phyloP scores from a whole-genome alignment of 2,113 vertebrate genomes.

The Chaetodon trifascialis region DNA sequence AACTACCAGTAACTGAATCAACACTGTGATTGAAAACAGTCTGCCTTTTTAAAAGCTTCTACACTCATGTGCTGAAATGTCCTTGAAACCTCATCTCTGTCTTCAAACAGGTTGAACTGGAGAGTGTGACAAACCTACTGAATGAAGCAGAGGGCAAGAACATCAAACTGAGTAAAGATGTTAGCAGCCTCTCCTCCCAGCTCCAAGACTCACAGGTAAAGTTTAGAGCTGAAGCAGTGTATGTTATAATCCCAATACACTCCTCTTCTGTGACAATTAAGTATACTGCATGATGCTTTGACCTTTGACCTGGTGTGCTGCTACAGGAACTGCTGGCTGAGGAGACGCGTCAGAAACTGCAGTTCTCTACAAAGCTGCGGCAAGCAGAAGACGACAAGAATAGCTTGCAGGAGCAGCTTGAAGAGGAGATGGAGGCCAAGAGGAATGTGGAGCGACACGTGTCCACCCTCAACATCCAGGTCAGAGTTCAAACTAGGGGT shows the following conservation, averaged over 20 bases:
- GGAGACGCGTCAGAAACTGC: constrained; percentile 94
- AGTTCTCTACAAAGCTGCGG: constrained; percentile 92
- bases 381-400: constrained; percentile 93
- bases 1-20: not conserved
- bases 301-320: constrained; percentile 11
- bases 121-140: constrained; percentile 90
- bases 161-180: constrained; percentile 95
- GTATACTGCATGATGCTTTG: not conserved
- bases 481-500: constrained; percentile 57
- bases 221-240: not conserved
- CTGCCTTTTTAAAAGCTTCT: not conserved
- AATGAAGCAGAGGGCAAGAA: constrained; percentile 94
- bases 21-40: not conserved
- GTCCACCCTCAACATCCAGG: constrained; percentile 94
- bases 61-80: accelerated
- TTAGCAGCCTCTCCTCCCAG: constrained; percentile 90
- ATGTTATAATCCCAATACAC: not conserved
- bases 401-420: constrained; percentile 94
- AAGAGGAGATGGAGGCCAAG: constrained; percentile 94
- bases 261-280: not conserved
- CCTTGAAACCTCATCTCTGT: accelerated
- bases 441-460: constrained; percentile 93
- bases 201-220: constrained; percentile 93
- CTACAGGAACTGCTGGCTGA: constrained; percentile 93
- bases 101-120: constrained; percentile 88